Evolutionary conservation across 2,888 invertebrate genomes (phyloP).

Genomic region (Xanthia icteritia): DNA sequence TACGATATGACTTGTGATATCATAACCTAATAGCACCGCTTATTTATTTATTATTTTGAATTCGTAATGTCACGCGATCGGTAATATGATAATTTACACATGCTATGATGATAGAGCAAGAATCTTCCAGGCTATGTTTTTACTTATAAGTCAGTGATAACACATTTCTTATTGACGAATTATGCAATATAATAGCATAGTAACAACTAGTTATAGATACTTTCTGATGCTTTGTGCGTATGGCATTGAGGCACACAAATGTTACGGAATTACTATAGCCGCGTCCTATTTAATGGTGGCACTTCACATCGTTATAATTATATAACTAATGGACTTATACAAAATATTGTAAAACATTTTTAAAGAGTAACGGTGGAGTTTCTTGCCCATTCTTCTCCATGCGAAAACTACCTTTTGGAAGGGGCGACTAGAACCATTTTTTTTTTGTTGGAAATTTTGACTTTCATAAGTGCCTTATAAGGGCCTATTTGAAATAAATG

Average conservation of each 20-base stretch:
- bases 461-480: no score
- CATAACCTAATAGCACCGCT: conserved; percentile 39
- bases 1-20: conserved; percentile 14
- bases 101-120: conserved; percentile 1
- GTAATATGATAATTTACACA: conserved; percentile 1
- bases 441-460: no score
- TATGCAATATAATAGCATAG: neutral
- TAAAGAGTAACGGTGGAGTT: no score
- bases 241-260: neutral
- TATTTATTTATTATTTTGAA: conserved; percentile 35
- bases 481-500: no score
- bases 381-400: no score
- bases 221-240: neutral
- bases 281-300: no score
- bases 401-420: no score
- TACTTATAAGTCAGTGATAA: no score
- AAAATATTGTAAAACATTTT: no score
- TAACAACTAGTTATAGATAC: neutral
- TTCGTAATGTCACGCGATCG: conserved; percentile 22
- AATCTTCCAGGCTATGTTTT: neutral
- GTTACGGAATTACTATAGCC: neutral
- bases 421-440: no score
- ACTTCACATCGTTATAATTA: no score
- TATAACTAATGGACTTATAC: no score
- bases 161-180: neutral